Conservation (phyloP, 2,113 vertebrate species). For the Odobenus rosmarus region DNA sequence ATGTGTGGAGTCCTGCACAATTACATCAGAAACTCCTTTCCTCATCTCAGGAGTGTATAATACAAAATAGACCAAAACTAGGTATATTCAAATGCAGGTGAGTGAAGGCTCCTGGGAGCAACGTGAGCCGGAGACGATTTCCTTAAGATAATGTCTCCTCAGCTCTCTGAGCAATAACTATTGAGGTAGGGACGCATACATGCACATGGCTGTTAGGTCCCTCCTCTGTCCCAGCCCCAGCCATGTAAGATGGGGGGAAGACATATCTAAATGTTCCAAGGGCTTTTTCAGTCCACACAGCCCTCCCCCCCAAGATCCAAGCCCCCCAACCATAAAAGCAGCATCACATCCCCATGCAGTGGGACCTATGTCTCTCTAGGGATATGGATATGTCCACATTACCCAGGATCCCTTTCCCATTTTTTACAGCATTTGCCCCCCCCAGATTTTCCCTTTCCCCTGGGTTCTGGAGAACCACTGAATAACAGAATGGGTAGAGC, state of each 20-base stretch:
- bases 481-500: too few species aligned
- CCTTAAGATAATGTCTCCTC: not conserved
- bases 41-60: not conserved
- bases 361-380: not conserved
- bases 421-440: not conserved
- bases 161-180: not conserved
- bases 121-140: accelerated
- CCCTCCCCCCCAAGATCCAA: too few species aligned
- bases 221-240: not conserved
- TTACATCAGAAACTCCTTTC: not conserved
- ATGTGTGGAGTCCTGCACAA: not conserved
- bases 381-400: not conserved
- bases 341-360: accelerated
- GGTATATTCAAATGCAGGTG: too few species aligned
- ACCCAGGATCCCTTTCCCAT: not conserved
- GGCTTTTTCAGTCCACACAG: not conserved
- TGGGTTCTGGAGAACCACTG: not conserved
- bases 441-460: accelerated
- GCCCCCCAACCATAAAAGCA: not conserved
- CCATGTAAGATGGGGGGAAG: not conserved
- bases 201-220: accelerated
- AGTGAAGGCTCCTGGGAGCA: not conserved
- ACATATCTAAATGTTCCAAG: not conserved
- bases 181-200: not conserved
- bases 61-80: not conserved